These are phyloP conservation scores for Cosmia trapezina DNA, from an alignment of 2,888 invertebrate genomes.

Conservation along the genomic window DNA sequence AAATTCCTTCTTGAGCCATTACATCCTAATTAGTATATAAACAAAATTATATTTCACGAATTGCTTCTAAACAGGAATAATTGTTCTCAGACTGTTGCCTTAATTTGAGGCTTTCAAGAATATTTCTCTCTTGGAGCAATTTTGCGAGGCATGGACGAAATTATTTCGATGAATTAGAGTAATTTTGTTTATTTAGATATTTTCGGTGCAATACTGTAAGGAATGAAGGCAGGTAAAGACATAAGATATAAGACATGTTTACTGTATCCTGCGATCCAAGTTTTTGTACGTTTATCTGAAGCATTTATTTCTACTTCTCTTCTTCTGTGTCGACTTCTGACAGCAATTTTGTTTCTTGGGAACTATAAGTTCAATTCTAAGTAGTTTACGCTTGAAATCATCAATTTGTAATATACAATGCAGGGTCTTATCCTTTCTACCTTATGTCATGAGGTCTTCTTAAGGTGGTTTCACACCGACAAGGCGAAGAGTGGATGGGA, in stretches of 20 bases:
- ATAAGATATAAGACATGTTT: not conserved
- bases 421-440: not conserved
- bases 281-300: slow-evolving; percentile 2
- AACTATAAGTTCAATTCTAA: too few relatives aligned
- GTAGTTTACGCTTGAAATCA: too few relatives aligned
- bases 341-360: not conserved
- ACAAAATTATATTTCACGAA: slow-evolving; percentile 58
- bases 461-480: too few relatives aligned
- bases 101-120: slow-evolving; percentile 50
- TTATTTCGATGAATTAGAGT: slow-evolving; percentile 47
- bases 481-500: too few relatives aligned
- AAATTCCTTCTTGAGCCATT: slow-evolving; percentile 15
- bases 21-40: slow-evolving; percentile 43
- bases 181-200: slow-evolving; percentile 37
- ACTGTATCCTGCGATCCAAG: not conserved
- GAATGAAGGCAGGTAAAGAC: not conserved
- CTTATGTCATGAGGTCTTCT: not conserved
- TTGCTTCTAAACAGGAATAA: slow-evolving; percentile 34
- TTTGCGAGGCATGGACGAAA: slow-evolving; percentile 26
- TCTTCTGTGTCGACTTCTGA: not conserved
- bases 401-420: not conserved
- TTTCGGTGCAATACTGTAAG: slow-evolving; percentile 23
- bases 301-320: not conserved
- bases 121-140: slow-evolving; percentile 36
- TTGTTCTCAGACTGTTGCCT: slow-evolving; percentile 37